A percentile compares a stretch with the other conserved stretches of the same genome.
Evolutionary conservation across 35 echinoderm and acorn worm genomes (phyloP).

Genomic region (Lytechinus pictus): DNA sequence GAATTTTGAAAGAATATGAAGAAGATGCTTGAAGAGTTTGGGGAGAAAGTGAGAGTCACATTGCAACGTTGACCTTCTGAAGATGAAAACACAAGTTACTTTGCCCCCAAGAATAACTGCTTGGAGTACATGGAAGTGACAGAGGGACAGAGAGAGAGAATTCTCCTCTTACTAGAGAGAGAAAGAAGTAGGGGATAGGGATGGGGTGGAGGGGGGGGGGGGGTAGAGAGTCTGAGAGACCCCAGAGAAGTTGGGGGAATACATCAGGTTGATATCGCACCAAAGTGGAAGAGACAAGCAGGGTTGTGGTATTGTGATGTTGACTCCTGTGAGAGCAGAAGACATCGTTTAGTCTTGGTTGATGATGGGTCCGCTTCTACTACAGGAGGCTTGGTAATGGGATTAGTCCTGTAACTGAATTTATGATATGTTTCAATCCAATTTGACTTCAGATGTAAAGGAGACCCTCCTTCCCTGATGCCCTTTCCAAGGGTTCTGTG

Average conservation of each 20-base stretch:
- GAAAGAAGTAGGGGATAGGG: background rate
- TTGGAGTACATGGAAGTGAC: background rate
- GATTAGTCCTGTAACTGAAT: conserved; percentile 12
- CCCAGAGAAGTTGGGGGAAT: background rate
- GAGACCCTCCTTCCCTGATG: background rate
- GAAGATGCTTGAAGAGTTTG: background rate
- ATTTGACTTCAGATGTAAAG: background rate
- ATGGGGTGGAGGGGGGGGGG: no score
- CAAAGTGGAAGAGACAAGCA: conserved; percentile 17
- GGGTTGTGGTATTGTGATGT: background rate
- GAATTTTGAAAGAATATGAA: conserved; percentile 2
- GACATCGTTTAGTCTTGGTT: background rate
- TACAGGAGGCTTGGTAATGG: background rate
- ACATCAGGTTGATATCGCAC: conserved; percentile 1
- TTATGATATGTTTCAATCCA: conserved; percentile 4
- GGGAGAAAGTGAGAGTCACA: background rate
- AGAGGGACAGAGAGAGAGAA: background rate
- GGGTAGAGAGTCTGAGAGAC: background rate
- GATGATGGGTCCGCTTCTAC: background rate
- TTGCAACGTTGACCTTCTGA: background rate
- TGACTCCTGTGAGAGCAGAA: background rate
- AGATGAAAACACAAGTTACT: conserved; percentile 13
- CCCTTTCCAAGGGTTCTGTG: background rate
- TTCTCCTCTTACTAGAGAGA: background rate
- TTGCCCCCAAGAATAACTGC: background rate